A percentile compares a stretch with the other conserved stretches of the same genome.
phyloP scores from a whole-genome alignment of 2,888 invertebrate species.

The Eilema sororculum region DNA sequence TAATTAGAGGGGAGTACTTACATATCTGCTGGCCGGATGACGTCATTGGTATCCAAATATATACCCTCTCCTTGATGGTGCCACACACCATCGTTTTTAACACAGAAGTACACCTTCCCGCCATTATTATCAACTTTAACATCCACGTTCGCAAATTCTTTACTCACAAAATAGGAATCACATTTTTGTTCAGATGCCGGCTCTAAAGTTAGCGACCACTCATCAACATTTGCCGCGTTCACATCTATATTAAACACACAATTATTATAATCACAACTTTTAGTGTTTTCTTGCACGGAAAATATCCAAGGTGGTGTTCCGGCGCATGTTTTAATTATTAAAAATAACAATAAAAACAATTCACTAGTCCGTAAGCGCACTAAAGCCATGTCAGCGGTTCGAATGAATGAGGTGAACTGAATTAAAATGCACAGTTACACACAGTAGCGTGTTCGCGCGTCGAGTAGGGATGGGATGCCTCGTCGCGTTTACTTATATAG shows the following conservation, averaged over 20 bases:
- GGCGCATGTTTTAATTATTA: slow-evolving; percentile 72
- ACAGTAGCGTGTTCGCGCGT: slow-evolving; percentile 33
- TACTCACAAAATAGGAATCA: slow-evolving; percentile 56
- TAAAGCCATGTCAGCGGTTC: slow-evolving; percentile 68
- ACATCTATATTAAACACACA: slow-evolving; percentile 76
- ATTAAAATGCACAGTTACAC: slow-evolving; percentile 10
- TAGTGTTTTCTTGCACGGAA: slow-evolving; percentile 65
- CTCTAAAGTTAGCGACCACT: slow-evolving; percentile 75
- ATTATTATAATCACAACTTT: slow-evolving; percentile 63
- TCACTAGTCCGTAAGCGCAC: slow-evolving; percentile 80
- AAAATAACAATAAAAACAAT: slow-evolving; percentile 79
- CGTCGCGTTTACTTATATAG: slow-evolving; percentile 49
- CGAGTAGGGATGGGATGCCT: slow-evolving; percentile 52
- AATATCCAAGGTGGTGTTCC: slow-evolving; percentile 81
- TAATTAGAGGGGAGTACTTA: slow-evolving; percentile 56
- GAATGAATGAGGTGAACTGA: slow-evolving; percentile 50
- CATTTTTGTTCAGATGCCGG: slow-evolving; percentile 61
- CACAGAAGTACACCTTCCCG: slow-evolving; percentile 75
- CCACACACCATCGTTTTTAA: slow-evolving; percentile 70
- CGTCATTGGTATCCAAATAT: slow-evolving; percentile 81
- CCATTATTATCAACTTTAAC: slow-evolving; percentile 60
- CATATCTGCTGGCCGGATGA: slow-evolving; percentile 65
- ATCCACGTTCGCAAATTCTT: slow-evolving; percentile 53
- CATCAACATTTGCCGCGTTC: slow-evolving; percentile 60
- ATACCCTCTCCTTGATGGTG: slow-evolving; percentile 73